These are phyloP conservation scores for Eleutherodactylus coqui DNA, from an alignment of 2,797 vertebrate species.

Conservation along the genomic window DNA sequence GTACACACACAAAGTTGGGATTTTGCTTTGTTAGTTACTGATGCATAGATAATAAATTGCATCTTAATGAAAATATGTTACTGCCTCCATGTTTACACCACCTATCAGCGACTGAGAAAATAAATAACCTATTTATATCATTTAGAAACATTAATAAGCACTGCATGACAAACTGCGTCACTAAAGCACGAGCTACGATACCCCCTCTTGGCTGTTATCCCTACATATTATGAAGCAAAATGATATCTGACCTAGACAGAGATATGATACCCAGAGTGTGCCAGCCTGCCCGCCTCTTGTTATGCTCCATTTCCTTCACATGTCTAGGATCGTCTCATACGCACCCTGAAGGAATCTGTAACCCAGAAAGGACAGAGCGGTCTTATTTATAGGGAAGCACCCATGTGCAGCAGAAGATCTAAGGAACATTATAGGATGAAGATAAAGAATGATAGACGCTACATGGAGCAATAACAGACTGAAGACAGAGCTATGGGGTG, in stretches of 20 bases:
- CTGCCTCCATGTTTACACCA: background rate
- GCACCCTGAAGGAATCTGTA: slow-evolving; percentile 60
- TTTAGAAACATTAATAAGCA: slow-evolving; percentile 42
- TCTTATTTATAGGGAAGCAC: slow-evolving; percentile 15
- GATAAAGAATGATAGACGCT: slow-evolving; percentile 5
- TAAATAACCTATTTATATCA: slow-evolving; percentile 12
- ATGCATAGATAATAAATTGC: background rate
- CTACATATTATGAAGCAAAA: slow-evolving; percentile 37
- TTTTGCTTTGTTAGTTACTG: background rate
- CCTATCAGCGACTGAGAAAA: background rate
- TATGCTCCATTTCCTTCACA: slow-evolving; percentile 63
- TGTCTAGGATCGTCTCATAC: slow-evolving; percentile 53
- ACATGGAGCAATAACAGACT: background rate
- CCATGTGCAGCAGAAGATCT: slow-evolving; percentile 25
- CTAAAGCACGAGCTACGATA: slow-evolving; percentile 27
- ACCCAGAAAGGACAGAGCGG: slow-evolving; percentile 48
- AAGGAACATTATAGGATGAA: slow-evolving; percentile 22
- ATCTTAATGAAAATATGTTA: background rate
- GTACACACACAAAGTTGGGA: background rate
- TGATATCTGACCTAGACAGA: slow-evolving; percentile 39
- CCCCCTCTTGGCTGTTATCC: slow-evolving; percentile 49
- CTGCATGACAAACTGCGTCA: slow-evolving; percentile 34
- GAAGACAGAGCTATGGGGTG: background rate
- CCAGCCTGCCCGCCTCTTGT: slow-evolving; percentile 57
- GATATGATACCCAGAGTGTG: slow-evolving; percentile 61